Evolutionary conservation across 2,888 invertebrate genomes (phyloP), one percentile per base, ranked within the genome.

Genomic region (Callinectes sapidus): DNA sequence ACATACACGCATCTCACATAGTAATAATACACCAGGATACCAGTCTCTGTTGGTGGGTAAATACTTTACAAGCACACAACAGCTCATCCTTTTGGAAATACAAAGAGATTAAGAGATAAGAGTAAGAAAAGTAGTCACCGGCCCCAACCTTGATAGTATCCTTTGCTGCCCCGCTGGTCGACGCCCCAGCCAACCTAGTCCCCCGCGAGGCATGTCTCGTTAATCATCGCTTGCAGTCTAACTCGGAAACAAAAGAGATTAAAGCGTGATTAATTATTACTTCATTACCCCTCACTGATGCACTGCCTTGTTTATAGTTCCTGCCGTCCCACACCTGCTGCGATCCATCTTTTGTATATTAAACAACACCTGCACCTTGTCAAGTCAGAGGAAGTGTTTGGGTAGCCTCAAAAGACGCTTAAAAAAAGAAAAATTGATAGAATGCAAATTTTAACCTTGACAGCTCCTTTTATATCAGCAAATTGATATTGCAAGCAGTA

Each of bases 241-340:
- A 91, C 87, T 87, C 42, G 86, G 91, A 91, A 86, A 85, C 55
- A 91, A 87, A 61, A 66, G 87, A 91, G 66, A 91, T 87, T 87
- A 86, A 91, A 61, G 61, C 91, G 87, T 91, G 91, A 91, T 91
- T 42, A 91, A 91, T 87, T 91, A 66, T 39, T 66, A 54, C 87
- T 66, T 39, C 91, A 87, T 32, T 32, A 42, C 28, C 71, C 71
- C 85, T 55, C 81, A 86, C 35, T 39, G 32, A 90, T 90, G 32
- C 89, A 90, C 86, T 86, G 54, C 48, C 42, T 90, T 90, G 87
- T 90, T 66, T 39, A 35, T 32, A 28, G 54, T 89, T 55, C 61
- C 28, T 89, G 55, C 35, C 87, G 10, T 39, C 39, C 86, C 32
- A 42, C 87, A n/a, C 87, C 87, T n/a, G 10, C 23, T 28, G 42